A percentile compares a stretch with the other conserved stretches of the same genome.
Evolutionary conservation across 2,888 invertebrate species (phyloP).

Genomic region (Synanthedon myopaeformis): DNA sequence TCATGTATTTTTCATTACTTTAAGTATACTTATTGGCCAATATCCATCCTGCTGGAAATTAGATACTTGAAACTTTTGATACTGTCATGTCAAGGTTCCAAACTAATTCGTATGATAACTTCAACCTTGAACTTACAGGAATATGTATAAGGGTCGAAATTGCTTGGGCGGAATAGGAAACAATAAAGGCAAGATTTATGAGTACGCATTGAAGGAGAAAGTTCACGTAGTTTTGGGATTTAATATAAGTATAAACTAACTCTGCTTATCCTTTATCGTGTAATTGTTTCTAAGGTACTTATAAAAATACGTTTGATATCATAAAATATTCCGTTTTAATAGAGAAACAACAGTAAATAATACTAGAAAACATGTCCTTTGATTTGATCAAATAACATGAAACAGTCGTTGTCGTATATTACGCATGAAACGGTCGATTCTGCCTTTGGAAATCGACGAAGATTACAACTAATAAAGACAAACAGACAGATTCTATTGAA

Average conservation of each 20-base stretch:
- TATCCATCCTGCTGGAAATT: neutral
- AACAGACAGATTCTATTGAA: no score
- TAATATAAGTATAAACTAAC: neutral
- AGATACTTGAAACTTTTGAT: neutral
- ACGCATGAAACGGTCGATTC: no score
- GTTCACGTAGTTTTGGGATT: conserved; percentile 1
- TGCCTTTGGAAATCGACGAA: no score
- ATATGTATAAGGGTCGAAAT: conserved; percentile 1
- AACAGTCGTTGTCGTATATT: no score
- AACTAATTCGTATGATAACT: conserved; percentile 1
- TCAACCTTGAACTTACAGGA: conserved; percentile 6
- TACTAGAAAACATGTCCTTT: no score
- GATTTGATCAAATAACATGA: no score
- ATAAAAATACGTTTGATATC: no score
- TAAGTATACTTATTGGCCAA: neutral
- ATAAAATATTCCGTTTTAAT: no score
- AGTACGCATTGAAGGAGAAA: conserved; percentile 3
- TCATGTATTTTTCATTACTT: neutral
- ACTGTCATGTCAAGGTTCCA: neutral
- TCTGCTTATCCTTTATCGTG: no score
- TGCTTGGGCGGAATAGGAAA: conserved; percentile 9
- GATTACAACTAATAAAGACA: no score
- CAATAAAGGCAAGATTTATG: conserved; percentile 10
- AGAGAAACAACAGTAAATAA: no score
- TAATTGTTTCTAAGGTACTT: no score